phyloP scores from a whole-genome alignment of 2,888 invertebrate species.

The Drosophila meridionalis region DNA sequence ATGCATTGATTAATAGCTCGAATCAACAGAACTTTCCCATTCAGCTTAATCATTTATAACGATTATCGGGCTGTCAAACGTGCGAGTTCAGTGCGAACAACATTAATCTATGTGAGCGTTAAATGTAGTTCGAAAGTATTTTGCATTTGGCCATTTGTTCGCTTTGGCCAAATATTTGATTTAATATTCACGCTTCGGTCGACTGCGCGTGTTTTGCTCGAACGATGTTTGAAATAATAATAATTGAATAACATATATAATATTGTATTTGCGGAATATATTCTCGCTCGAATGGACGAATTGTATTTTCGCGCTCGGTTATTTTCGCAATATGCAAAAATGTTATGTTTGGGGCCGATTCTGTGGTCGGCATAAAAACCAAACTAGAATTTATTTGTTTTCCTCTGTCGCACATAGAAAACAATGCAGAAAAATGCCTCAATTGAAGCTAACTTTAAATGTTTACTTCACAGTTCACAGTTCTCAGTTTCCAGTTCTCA shows the following conservation, averaged over 20 bases:
- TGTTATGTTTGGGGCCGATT: constrained; percentile 10
- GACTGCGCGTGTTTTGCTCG: constrained; percentile 16
- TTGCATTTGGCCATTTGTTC: constrained; percentile 7
- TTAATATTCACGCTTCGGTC: constrained; percentile 30
- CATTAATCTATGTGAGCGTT: neutral
- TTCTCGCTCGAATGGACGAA: constrained; percentile 25
- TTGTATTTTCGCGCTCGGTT: constrained; percentile 32
- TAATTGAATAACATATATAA: constrained; percentile 20
- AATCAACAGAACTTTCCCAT: neutral
- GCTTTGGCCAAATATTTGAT: constrained; percentile 20
- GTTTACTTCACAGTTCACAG: constrained; percentile 16
- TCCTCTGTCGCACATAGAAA: constrained; percentile 8
- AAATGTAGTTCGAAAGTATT: constrained; percentile 5
- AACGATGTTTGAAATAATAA: constrained; percentile 9
- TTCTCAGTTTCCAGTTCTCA: constrained; percentile 8
- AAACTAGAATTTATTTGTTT: constrained; percentile 33
- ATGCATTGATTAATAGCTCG: neutral
- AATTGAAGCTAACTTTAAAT: constrained; percentile 3
- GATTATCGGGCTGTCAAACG: neutral
- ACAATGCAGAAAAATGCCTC: neutral
- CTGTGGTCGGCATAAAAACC: constrained; percentile 24
- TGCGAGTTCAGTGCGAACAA: neutral
- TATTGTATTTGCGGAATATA: constrained; percentile 5
- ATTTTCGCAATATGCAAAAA: constrained; percentile 21
- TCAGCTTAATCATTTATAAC: neutral